Evolutionary conservation across 2,888 invertebrate genomes (phyloP), one percentile per base, ranked within the genome.

Genomic region (Cordilura impudica): DNA sequence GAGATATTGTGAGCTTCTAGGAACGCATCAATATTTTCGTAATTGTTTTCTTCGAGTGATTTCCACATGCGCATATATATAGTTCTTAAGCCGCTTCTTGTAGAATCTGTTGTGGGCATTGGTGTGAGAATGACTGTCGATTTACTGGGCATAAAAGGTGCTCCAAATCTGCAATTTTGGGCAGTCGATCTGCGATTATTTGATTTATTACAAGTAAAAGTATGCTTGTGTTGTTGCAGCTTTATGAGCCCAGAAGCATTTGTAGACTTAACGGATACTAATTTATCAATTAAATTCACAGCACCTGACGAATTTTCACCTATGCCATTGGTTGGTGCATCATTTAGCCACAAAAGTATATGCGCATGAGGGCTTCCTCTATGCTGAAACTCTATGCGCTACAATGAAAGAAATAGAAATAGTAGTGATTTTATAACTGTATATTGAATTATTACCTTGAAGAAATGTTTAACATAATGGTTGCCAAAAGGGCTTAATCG

Each of bases 311-410:
- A 53, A 53, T 78, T 70, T 76, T 51, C 51, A 12, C 23, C 39
- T 49, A 83, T 54, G 35, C 63, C 21, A 75, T 83, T 78, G 49
- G 79, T 21, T 21, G 86, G 87, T 51, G 73, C 83, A 84, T 89
- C 85, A 3, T 88, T 83, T 19, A 89, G 81, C 89, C 89, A 89
- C 10, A 60, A 18, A n/a, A 81, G 53, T 43, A 78, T 81, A 51
- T 80, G 56, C 78, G 82, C 73, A 54, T 77, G 81, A 31, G 47
- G 82, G 78, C 71, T 84, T 1, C 47, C 56, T 23, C 69, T 35
- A 21, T 72, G 84, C 70, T 85, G 85, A 69, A 85, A 85, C 78
- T 85, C 84, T 19, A 85, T 84, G 12, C 53, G 51, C 31, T 31
- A 31, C 31, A 31, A 31, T 31, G 6, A 31, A 31, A 31, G 31